These are phyloP conservation scores for Eidolon dupreanum DNA, from an alignment of 2,797 vertebrate genomes.

Conservation along the genomic window DNA sequence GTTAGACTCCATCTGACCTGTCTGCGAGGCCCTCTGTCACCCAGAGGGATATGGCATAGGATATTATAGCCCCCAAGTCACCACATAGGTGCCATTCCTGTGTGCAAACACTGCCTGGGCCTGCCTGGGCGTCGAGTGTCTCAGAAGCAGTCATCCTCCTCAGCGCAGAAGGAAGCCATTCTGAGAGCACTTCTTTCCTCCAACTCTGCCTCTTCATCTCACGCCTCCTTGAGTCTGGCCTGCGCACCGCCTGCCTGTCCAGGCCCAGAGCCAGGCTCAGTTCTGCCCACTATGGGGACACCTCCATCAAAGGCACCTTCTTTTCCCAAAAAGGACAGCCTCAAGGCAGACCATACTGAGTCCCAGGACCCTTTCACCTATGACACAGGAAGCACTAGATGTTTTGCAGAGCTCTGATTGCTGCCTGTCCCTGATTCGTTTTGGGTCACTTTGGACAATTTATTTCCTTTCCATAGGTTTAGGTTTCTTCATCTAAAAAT, in stretches of 20 bases:
- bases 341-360: neutral
- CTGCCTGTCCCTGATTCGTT: neutral
- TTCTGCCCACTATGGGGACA: neutral
- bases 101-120: neutral
- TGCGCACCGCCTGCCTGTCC: neutral
- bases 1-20: neutral
- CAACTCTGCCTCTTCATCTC: neutral
- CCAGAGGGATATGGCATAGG: neutral
- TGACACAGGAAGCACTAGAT: neutral
- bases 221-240: neutral
- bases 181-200: neutral
- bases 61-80: neutral
- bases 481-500: neutral
- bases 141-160: neutral
- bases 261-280: neutral
- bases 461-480: neutral
- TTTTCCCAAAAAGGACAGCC: neutral
- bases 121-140: neutral
- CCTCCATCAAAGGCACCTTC: neutral
- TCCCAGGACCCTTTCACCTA: neutral
- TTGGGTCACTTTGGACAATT: neutral
- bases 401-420: neutral
- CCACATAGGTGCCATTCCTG: neutral
- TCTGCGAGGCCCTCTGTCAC: neutral
- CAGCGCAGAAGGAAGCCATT: neutral